phyloP scores from a whole-genome alignment of 1,140 invertebrate genomes.

The Mesaphorura yosii region DNA sequence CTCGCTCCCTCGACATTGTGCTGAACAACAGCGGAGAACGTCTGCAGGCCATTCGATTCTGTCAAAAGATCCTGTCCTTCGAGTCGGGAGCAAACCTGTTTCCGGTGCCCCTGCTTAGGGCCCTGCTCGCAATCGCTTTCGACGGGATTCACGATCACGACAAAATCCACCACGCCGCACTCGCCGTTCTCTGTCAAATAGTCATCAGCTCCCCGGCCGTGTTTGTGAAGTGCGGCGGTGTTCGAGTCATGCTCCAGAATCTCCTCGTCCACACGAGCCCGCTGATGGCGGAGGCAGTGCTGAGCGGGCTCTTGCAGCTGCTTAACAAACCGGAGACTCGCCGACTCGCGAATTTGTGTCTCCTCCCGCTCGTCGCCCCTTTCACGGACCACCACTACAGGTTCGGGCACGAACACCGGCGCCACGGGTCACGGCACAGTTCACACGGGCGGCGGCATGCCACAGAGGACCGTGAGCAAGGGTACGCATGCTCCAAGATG shows the following conservation, averaged over 20 bases:
- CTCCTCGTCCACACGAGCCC: slow-evolving; percentile 64
- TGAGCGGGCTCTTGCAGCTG: slow-evolving; percentile 72
- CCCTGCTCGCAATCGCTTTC: slow-evolving; percentile 67
- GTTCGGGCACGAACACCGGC: slow-evolving; percentile 44
- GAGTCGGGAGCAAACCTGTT: slow-evolving; percentile 45
- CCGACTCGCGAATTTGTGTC: slow-evolving; percentile 54
- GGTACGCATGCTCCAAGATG: slow-evolving; percentile 68
- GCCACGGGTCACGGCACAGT: too few relatives aligned
- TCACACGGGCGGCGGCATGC: slow-evolving; percentile 22
- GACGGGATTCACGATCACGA: slow-evolving; percentile 61
- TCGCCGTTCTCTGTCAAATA: slow-evolving; percentile 76
- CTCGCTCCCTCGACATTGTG: slow-evolving; percentile 59
- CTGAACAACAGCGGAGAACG: slow-evolving; percentile 73
- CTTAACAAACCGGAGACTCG: slow-evolving; percentile 77
- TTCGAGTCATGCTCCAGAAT: slow-evolving; percentile 66
- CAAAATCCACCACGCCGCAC: slow-evolving; percentile 60
- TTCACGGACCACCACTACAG: slow-evolving; percentile 81
- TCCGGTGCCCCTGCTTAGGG: slow-evolving; percentile 52
- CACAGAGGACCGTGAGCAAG: slow-evolving; percentile 67
- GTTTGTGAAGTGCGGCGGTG: slow-evolving; percentile 69
- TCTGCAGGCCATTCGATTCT: slow-evolving; percentile 73
- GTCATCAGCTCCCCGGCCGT: slow-evolving; percentile 54
- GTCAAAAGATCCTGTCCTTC: slow-evolving; percentile 44
- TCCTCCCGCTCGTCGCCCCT: slow-evolving; percentile 71
- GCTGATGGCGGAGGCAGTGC: slow-evolving; percentile 64